Conservation (phyloP, 2,113 vertebrate species). For the Sisor rabdophorus region DNA sequence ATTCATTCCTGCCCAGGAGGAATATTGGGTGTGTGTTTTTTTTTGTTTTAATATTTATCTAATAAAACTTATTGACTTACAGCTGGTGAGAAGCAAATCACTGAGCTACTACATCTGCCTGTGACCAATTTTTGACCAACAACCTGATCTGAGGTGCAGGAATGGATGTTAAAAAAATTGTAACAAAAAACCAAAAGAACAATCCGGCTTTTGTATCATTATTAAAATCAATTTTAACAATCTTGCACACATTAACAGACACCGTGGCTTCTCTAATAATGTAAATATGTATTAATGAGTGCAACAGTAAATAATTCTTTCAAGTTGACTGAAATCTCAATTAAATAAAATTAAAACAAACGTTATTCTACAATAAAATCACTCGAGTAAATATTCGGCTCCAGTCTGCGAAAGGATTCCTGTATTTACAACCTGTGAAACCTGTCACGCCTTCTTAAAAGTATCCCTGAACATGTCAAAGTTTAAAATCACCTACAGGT, state of each 20-base stretch:
- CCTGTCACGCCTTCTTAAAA: background rate
- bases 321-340: background rate
- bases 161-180: background rate
- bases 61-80: background rate
- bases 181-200: background rate
- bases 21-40: background rate
- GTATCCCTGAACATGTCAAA: background rate
- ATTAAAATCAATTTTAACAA: background rate
- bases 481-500: background rate
- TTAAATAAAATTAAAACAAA: background rate
- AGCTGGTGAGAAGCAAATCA: background rate
- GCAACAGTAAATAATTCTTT: background rate
- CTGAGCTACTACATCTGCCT: constrained; percentile 17
- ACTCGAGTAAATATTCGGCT: background rate
- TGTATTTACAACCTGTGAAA: constrained; percentile 7
- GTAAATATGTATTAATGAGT: background rate
- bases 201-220: background rate
- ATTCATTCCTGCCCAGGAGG: too few relatives aligned
- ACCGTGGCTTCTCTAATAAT: background rate
- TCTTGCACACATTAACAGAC: background rate
- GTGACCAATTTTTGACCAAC: constrained; percentile 1
- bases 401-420: background rate
- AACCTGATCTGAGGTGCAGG: background rate
- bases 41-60: background rate
- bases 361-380: background rate